Conservation (phyloP, 2,888 invertebrate genomes). For the Lathronympha strigana region DNA sequence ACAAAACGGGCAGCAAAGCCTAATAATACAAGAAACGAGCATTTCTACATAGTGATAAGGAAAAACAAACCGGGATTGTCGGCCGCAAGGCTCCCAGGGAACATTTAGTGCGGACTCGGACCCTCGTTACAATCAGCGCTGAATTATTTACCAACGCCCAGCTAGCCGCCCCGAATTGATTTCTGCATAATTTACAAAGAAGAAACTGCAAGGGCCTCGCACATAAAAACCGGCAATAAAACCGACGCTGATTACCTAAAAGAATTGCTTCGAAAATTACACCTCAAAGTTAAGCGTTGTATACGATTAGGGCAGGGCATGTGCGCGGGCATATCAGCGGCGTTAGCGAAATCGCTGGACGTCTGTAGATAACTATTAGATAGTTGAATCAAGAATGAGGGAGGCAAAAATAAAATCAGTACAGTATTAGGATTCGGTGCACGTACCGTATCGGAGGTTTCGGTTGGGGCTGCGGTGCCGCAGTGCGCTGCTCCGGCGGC, state of each 20-base stretch:
- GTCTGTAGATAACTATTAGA: constrained; percentile 73
- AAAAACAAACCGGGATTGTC: constrained; percentile 59
- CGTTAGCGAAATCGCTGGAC: constrained; percentile 56
- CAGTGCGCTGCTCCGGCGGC: constrained; percentile 71
- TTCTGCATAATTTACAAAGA: constrained; percentile 78
- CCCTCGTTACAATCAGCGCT: constrained; percentile 78
- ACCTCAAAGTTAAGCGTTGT: constrained; percentile 42
- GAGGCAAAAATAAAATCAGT: constrained; percentile 80
- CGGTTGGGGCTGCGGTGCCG: constrained; percentile 68
- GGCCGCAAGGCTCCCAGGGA: constrained; percentile 66
- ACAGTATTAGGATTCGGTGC: constrained; percentile 77
- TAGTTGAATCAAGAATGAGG: constrained; percentile 76
- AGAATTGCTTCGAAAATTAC: constrained; percentile 49
- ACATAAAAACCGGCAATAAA: constrained; percentile 66
- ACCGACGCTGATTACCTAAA: constrained; percentile 53
- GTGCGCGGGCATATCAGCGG: constrained; percentile 34
- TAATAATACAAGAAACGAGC: constrained; percentile 32
- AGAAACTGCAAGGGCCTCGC: constrained; percentile 60
- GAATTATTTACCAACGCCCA: constrained; percentile 78
- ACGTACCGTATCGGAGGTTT: constrained; percentile 77
- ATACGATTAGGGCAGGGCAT: constrained; percentile 37
- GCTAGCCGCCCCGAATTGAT: constrained; percentile 76
- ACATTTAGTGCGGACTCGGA: constrained; percentile 74
- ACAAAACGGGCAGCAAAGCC: constrained; percentile 14
- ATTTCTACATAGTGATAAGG: constrained; percentile 48